Conservation (phyloP, 2,113 vertebrate species). For the Corythaeola cristata region DNA sequence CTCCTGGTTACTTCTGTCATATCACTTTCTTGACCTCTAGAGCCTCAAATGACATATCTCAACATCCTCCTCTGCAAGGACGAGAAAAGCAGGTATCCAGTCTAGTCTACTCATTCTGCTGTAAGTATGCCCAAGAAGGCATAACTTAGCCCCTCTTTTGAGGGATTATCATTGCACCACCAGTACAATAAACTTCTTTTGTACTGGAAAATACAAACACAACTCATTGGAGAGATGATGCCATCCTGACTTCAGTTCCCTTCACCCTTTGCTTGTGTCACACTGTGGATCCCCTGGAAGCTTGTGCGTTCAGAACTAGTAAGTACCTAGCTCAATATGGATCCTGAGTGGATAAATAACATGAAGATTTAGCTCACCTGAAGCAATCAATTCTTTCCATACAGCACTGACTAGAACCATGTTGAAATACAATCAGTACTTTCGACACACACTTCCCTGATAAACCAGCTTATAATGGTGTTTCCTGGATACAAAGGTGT, state of each 20-base stretch:
- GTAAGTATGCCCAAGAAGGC: neutral
- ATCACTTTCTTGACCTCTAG: neutral
- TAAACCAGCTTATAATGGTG: neutral
- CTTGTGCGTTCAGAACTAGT: fast-evolving
- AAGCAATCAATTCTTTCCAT: neutral
- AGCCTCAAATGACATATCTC: neutral
- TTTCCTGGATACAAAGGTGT: constrained; percentile 40
- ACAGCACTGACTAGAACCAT: neutral
- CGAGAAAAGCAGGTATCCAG: neutral
- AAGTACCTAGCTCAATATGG: neutral
- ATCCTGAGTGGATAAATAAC: neutral
- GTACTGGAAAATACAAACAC: neutral
- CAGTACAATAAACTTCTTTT: neutral
- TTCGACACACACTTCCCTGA: neutral
- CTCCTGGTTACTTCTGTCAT: neutral
- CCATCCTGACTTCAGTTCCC: neutral
- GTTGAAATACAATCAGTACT: neutral
- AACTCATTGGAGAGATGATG: neutral
- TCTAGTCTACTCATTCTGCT: neutral
- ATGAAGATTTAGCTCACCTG: neutral
- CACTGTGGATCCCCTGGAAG: neutral
- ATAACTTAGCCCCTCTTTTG: neutral
- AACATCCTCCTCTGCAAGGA: neutral
- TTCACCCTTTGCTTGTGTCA: neutral
- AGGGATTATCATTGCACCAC: neutral